phyloP scores from a whole-genome alignment of 2,888 invertebrate species.

The Cephus spinipes region DNA sequence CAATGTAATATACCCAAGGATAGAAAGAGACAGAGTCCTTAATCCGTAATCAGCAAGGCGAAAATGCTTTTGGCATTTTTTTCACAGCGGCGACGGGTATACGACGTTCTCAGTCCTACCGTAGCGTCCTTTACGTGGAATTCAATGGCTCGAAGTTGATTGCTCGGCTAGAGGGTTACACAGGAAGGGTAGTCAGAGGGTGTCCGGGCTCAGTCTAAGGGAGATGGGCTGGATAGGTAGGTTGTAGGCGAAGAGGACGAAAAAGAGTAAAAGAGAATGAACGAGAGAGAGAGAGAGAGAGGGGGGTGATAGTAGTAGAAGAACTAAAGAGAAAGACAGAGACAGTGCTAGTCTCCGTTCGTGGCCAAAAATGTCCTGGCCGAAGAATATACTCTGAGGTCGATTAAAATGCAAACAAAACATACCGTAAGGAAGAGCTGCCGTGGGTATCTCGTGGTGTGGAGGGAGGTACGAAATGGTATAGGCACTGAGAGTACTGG shows the following conservation, averaged over 20 bases:
- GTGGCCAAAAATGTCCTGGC: slow-evolving; percentile 25
- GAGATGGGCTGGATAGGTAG: neutral
- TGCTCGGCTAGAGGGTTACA: neutral
- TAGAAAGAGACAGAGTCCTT: neutral
- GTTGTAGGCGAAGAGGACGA: neutral
- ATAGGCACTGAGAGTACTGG: slow-evolving; percentile 1
- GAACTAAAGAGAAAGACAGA: no score
- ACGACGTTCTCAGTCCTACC: neutral
- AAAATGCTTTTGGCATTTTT: neutral
- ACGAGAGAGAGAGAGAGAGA: no score
- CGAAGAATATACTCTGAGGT: slow-evolving; percentile 27
- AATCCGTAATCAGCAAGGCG: neutral
- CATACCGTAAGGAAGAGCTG: slow-evolving; percentile 9
- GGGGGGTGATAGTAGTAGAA: no score
- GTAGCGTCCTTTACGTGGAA: neutral
- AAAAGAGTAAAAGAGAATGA: neutral
- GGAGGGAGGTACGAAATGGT: neutral
- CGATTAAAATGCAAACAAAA: slow-evolving; percentile 45
- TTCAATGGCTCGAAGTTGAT: slow-evolving; percentile 5
- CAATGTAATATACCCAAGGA: neutral
- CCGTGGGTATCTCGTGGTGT: neutral
- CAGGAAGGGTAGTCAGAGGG: neutral
- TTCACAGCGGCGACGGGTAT: neutral
- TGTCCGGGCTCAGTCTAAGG: slow-evolving; percentile 19
- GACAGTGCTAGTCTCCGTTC: neutral